These are phyloP conservation scores for Forbesichthys agassizii DNA, from an alignment of 2,113 vertebrate species.

Conservation along the genomic window DNA sequence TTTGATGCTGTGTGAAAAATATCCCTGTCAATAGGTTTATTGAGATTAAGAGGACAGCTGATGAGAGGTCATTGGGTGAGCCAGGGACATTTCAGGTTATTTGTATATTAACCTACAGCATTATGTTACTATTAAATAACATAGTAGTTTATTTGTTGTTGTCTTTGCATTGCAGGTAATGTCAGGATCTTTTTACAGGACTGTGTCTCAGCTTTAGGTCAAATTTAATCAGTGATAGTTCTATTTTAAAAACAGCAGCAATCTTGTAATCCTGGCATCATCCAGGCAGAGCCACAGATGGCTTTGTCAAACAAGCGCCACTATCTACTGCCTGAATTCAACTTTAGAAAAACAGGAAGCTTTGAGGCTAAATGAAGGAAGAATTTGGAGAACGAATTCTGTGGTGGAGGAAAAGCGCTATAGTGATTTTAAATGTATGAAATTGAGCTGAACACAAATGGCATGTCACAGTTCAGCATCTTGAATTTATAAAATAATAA, in stretches of 20 bases:
- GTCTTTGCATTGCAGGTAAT: not conserved
- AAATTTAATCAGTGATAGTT: constrained; percentile 47
- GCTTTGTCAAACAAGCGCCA: constrained; percentile 45
- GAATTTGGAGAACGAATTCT: constrained; percentile 31
- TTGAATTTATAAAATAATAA: constrained; percentile 49
- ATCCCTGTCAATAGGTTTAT: constrained; percentile 7
- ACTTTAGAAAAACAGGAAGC: constrained; percentile 28
- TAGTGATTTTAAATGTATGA: constrained; percentile 34
- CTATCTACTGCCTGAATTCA: constrained; percentile 46
- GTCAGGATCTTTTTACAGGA: constrained; percentile 16
- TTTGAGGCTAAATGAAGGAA: constrained; percentile 38
- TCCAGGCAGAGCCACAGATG: constrained; percentile 52
- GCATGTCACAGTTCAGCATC: constrained; percentile 14
- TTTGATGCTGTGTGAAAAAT: constrained; percentile 11
- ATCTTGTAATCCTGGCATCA: constrained; percentile 44
- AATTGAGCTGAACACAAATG: constrained; percentile 12
- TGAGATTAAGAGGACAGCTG: not conserved
- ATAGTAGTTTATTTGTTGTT: not conserved
- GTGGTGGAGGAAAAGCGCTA: constrained; percentile 34
- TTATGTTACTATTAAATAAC: not conserved
- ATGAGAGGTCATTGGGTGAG: too few species aligned
- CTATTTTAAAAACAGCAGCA: constrained; percentile 46
- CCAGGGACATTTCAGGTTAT: constrained; percentile 13
- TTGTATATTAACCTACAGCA: not conserved
- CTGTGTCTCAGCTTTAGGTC: constrained; percentile 21